Base-by-base conservation (phyloP, 1,140 invertebrate genomes). In the Homalodisca vitripennis region DNA sequence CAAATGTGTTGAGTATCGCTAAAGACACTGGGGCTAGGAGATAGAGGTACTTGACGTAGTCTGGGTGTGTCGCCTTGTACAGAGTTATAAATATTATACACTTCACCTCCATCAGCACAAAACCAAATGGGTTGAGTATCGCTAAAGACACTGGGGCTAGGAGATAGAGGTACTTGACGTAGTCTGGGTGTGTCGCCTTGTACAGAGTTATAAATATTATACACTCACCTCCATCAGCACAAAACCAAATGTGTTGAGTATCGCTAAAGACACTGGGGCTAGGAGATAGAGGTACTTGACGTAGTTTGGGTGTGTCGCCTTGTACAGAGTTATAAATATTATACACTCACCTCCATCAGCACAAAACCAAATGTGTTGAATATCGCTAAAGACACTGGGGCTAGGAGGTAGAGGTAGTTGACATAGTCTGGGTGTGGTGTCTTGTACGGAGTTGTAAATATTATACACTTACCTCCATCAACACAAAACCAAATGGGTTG, bases 11-110 rank as follows among this genome's bases (percentile, higher is more conserved):
- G 20, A 98, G 82, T 70, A 98, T 89, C 1, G 93, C 89, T 32
- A 99, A 79, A 60, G 94, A 97, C 79, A 98, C 94, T 1, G 97
- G 96, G 26, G 95, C 95, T 84, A 98, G 88, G 10, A 99, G 81
- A 79, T 98, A 98, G 6, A 99, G 81, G 80, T 98, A 98, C 1
- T 88, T 86, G 0, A 93, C 84, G 84, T 93, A 98, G 75, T 97
- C 93, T 6, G 94, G 92, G 82, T 98, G 93, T 2, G 87, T 88
- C 67, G 85, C 82, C 73, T 86, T 82, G 78, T 92, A 93, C n/a
- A n/a, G n/a, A n/a, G n/a, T n/a, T n/a, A n/a, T n/a, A n/a, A n/a
- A n/a, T n/a, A n/a, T n/a, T n/a, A n/a, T n/a, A n/a, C n/a, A 88
- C n/a, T n/a, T n/a, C 34, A 97, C 88, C 82, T 98, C 96, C 85